Evolutionary conservation across 2,797 vertebrate genomes (phyloP).

Genomic region (Poeciliopsis paucimaculata): DNA sequence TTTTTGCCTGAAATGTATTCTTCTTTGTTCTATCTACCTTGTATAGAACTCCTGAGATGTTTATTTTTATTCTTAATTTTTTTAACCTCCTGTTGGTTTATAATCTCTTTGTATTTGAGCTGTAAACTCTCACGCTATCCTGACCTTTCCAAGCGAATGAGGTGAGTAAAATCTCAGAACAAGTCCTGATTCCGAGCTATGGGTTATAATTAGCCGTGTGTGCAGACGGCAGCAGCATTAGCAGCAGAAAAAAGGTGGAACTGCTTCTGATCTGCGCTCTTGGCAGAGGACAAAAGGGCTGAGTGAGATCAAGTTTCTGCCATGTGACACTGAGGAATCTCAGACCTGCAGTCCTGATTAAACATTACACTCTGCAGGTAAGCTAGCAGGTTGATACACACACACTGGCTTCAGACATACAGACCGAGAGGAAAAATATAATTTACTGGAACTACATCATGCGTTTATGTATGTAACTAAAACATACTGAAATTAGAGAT

Average conservation of each 20-base stretch:
- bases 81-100: neutral
- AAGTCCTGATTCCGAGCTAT: neutral
- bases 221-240: constrained; percentile 2
- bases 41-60: too few relatives aligned
- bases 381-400: neutral
- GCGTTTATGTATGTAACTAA: too few relatives aligned
- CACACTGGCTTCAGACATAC: too few relatives aligned
- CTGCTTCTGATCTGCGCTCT: constrained; percentile 45
- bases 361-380: constrained; percentile 27
- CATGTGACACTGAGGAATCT: constrained; percentile 74
- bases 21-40: too few relatives aligned
- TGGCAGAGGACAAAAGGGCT: constrained; percentile 64
- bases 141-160: neutral
- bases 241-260: constrained; percentile 29
- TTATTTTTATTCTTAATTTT: too few relatives aligned
- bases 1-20: too few relatives aligned
- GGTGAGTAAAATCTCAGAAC: neutral
- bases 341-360: constrained; percentile 40
- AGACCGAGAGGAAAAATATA: too few relatives aligned
- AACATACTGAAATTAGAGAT: too few relatives aligned
- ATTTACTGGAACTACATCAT: too few relatives aligned
- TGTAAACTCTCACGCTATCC: neutral
- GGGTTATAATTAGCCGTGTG: constrained; percentile 26
- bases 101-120: neutral
- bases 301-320: constrained; percentile 64